Conservation (phyloP, 2,113 vertebrate species). For the Gobiocypris rarus region DNA sequence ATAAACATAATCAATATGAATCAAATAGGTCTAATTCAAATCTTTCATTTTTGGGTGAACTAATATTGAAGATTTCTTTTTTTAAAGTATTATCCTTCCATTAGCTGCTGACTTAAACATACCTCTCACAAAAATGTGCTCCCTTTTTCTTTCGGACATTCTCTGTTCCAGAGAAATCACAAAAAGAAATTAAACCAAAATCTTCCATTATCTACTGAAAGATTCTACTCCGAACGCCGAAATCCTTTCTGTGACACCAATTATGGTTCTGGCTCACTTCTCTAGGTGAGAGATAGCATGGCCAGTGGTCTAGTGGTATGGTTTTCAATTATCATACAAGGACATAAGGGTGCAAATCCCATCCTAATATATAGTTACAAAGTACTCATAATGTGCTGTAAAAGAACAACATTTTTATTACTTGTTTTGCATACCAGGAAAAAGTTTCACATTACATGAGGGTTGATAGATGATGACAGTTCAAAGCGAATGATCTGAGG, state of each 20-base stretch:
- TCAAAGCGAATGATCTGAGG: neutral
- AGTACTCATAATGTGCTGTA: neutral
- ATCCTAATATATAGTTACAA: no score
- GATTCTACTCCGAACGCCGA: neutral
- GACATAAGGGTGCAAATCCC: no score
- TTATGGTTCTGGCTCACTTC: no score
- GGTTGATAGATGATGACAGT: neutral
- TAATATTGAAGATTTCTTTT: no score
- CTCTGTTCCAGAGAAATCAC: neutral
- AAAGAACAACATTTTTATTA: neutral
- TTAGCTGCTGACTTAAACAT: neutral
- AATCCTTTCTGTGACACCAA: no score
- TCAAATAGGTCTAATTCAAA: no score
- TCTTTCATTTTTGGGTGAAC: no score
- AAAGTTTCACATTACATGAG: neutral
- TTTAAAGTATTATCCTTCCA: neutral
- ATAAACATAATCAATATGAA: no score
- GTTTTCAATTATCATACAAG: no score
- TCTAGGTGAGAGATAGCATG: no score
- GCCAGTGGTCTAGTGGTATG: no score
- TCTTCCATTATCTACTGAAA: neutral
- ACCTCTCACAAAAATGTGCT: neutral
- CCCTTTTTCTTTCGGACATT: neutral
- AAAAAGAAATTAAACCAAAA: neutral
- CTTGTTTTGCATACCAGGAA: no score